These are phyloP conservation scores for Ochropleura leucogaster DNA, from an alignment of 2,888 invertebrate species.

Conservation along the genomic window DNA sequence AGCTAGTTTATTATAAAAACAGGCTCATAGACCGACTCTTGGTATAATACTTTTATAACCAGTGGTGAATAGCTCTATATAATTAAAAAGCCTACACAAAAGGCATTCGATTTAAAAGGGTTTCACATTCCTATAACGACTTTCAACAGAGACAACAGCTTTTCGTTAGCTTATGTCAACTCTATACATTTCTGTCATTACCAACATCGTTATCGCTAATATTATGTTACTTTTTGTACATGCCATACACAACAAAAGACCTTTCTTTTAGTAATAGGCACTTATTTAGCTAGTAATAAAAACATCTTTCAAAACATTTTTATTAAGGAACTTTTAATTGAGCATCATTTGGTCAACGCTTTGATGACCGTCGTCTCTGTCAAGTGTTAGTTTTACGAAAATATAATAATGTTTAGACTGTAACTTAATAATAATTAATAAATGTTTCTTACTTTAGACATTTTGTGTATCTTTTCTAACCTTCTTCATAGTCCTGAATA, in stretches of 20 bases:
- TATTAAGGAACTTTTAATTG: too few species aligned
- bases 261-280: not conserved
- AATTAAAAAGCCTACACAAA: not conserved
- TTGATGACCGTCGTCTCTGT: too few species aligned
- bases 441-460: not conserved
- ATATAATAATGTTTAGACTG: not conserved
- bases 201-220: not conserved
- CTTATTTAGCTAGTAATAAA: not conserved
- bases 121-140: not conserved
- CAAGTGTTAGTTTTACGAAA: not conserved
- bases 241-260: not conserved
- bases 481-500: not conserved
- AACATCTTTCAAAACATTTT: too few species aligned
- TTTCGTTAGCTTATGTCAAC: not conserved
- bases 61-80: not conserved
- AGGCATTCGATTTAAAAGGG: not conserved
- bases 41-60: not conserved
- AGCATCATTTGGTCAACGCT: too few species aligned
- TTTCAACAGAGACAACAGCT: not conserved
- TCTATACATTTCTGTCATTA: not conserved
- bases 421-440: not conserved
- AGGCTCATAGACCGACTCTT: too few species aligned
- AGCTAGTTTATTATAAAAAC: too few species aligned
- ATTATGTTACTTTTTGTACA: not conserved
- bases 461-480: not conserved